Conservation (phyloP, 2,888 invertebrate species). For the Smittia aterrima region DNA sequence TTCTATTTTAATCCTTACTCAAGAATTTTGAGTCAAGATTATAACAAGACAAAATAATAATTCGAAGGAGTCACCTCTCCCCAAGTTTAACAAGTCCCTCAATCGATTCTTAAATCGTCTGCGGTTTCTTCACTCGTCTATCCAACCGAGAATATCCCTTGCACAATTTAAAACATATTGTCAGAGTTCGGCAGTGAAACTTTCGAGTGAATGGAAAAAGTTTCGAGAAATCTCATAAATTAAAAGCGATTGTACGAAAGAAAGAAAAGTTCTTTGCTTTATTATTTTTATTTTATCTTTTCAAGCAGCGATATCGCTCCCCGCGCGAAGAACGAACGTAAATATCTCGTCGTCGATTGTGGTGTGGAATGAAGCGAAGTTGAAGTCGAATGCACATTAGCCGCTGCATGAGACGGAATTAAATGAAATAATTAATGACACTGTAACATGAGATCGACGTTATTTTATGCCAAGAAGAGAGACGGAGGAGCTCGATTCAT, state of each 20-base stretch:
- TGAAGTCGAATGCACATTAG: slow-evolving; percentile 19
- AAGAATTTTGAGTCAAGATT: too few species aligned
- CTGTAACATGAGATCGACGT: slow-evolving; percentile 21
- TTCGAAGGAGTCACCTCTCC: too few species aligned
- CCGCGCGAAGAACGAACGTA: background rate
- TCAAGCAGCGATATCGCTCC: background rate
- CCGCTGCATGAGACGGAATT: slow-evolving; percentile 13
- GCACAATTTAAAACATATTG: background rate
- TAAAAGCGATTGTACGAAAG: background rate
- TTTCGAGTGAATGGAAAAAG: background rate
- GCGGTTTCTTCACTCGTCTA: too few species aligned
- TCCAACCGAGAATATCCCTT: too few species aligned
- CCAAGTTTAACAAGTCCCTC: too few species aligned
- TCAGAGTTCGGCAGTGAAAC: background rate
- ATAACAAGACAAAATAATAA: too few species aligned
- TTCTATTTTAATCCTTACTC: too few species aligned
- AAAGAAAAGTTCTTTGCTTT: slow-evolving; percentile 5
- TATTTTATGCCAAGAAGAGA: background rate
- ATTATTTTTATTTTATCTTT: slow-evolving; percentile 1
- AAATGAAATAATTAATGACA: slow-evolving; percentile 27
- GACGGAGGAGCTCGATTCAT: background rate
- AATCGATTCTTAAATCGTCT: too few species aligned
- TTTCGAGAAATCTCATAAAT: background rate
- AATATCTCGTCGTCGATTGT: background rate
- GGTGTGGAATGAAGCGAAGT: background rate